A percentile compares a stretch with the other conserved stretches of the same genome.
Conservation (phyloP, 2,888 invertebrate species). For the Augochlorella aurata region DNA sequence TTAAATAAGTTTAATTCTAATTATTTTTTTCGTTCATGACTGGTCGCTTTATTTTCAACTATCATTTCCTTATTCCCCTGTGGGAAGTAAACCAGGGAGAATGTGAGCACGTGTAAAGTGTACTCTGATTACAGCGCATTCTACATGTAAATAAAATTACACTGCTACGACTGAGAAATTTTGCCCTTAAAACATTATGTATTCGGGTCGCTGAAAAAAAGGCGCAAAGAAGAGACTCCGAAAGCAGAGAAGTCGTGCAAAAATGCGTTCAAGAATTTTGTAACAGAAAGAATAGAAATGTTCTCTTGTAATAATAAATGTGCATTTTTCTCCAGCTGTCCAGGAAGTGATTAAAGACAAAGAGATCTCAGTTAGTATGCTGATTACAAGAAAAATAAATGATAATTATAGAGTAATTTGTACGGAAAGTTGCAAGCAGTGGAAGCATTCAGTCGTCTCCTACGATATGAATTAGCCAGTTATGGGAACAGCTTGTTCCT, state of each 20-base stretch:
- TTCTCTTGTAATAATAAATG: not conserved
- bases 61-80: not conserved
- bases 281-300: not conserved
- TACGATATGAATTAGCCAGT: no score
- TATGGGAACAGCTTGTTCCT: no score
- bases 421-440: no score
- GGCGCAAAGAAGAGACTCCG: not conserved
- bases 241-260: not conserved
- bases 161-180: not conserved
- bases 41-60: no score
- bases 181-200: not conserved
- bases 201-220: not conserved
- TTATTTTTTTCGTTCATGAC: no score
- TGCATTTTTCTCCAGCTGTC: no score
- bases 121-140: not conserved
- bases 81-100: not conserved
- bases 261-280: not conserved
- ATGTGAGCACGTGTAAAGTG: not conserved
- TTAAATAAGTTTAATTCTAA: no score
- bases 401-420: no score
- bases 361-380: no score
- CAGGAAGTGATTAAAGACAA: no score
- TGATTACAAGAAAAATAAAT: no score
- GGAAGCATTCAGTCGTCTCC: no score
- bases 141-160: conserved; percentile 1